A percentile compares a stretch with the other conserved stretches of the same genome.
These are phyloP conservation scores for honey bee (Apis mellifera) DNA, from an alignment of 1,140 invertebrate genomes.

Conservation along the genomic window DNA sequence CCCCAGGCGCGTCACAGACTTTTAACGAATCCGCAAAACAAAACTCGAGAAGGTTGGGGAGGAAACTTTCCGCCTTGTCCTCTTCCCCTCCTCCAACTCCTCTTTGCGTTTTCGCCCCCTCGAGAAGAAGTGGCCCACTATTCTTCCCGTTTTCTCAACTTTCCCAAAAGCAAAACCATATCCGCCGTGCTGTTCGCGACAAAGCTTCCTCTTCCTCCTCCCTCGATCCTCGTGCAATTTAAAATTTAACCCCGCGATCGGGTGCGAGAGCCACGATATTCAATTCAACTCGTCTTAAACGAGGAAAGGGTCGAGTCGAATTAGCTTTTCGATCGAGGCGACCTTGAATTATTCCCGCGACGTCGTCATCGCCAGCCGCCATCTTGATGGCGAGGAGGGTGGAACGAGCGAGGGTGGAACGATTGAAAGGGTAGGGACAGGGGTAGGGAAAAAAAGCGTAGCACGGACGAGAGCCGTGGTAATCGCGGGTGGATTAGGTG, in stretches of 20 bases:
- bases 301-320: too few relatives aligned
- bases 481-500: background rate
- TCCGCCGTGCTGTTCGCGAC: background rate
- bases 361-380: too few relatives aligned
- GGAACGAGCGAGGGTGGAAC: too few relatives aligned
- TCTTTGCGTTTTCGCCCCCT: constrained; percentile 42
- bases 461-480: background rate
- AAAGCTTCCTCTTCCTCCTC: background rate
- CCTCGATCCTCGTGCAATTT: background rate
- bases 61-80: constrained; percentile 47
- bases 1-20: constrained; percentile 34
- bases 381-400: too few relatives aligned
- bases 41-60: constrained; percentile 33
- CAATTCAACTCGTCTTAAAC: too few relatives aligned
- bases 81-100: background rate
- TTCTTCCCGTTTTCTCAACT: constrained; percentile 34
- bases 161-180: constrained; percentile 33
- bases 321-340: too few relatives aligned
- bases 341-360: too few relatives aligned
- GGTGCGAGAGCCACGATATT: too few relatives aligned
- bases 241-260: constrained; percentile 19
- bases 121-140: constrained; percentile 36
- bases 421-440: too few relatives aligned
- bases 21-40: constrained; percentile 70
- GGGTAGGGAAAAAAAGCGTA: too few relatives aligned